phyloP scores from a whole-genome alignment of 1,140 invertebrate genomes.

The Adoxophyes honmai region DNA sequence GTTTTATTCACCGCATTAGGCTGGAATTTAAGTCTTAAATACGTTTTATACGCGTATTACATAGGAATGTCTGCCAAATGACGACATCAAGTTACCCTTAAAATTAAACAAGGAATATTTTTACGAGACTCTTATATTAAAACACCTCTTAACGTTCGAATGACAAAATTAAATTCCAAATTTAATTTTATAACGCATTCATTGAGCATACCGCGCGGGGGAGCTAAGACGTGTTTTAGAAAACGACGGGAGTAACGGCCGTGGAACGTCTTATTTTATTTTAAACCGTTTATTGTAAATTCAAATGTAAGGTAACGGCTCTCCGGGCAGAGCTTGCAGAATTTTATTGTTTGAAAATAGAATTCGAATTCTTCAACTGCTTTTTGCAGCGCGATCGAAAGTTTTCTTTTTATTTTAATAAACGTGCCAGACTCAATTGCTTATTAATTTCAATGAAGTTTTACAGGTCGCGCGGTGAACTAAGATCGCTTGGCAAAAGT shows the following conservation, averaged over 20 bases:
- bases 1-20: too few species aligned
- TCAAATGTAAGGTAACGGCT: background rate
- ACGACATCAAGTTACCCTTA: conserved; percentile 11
- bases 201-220: conserved; percentile 34
- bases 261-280: background rate
- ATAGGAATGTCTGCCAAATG: background rate
- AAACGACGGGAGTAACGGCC: background rate
- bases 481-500: too few species aligned
- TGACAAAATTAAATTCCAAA: conserved; percentile 64
- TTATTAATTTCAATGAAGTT: too few species aligned
- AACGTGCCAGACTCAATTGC: too few species aligned
- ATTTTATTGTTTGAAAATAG: too few species aligned
- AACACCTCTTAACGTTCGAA: conserved; percentile 49
- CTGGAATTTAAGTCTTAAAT: too few species aligned
- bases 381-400: too few species aligned
- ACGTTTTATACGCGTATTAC: too few species aligned
- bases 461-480: too few species aligned
- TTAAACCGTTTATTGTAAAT: conserved; percentile 1
- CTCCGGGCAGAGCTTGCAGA: too few species aligned
- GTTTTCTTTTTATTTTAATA: too few species aligned
- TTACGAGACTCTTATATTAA: conserved; percentile 21
- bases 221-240: background rate
- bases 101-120: conserved; percentile 12
- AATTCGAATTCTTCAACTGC: too few species aligned
- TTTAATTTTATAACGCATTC: conserved; percentile 61